Evolutionary conservation across 2,797 vertebrate genomes (phyloP).

Genomic region (Podarcis lilfordi): DNA sequence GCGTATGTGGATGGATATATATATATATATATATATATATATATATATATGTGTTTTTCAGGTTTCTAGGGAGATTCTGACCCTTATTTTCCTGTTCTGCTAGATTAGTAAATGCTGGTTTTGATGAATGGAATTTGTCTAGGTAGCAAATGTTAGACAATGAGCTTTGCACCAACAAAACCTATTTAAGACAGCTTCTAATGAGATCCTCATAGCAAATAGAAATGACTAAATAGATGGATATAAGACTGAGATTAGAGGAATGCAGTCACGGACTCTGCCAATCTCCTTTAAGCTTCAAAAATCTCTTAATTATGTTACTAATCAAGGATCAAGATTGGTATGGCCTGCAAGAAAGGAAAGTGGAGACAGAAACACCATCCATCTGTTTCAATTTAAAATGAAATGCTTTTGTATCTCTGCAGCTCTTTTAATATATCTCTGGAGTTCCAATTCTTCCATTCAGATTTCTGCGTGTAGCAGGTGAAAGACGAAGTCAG

Average conservation of each 20-base stretch:
- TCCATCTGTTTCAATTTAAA: background rate
- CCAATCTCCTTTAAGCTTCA: background rate
- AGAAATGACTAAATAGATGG: background rate
- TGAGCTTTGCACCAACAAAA: constrained; percentile 2
- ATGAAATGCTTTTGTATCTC: too few species aligned
- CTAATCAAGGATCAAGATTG: background rate
- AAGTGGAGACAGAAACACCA: background rate
- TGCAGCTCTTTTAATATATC: too few species aligned
- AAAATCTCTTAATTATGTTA: background rate
- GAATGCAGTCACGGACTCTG: background rate
- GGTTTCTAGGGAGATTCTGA: background rate
- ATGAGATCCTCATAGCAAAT: constrained; percentile 32
- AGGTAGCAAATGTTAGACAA: background rate
- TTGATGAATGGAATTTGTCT: background rate
- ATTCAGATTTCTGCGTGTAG: background rate
- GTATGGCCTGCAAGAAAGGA: background rate
- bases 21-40: too few species aligned
- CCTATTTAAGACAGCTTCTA: background rate
- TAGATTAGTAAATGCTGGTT: background rate
- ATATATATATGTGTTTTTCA: too few species aligned
- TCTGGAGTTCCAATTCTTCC: background rate
- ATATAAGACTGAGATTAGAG: constrained; percentile 8
- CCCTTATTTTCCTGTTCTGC: background rate
- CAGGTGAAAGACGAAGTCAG: background rate
- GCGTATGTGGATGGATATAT: too few species aligned